Conservation (phyloP, 37 sponge, comb jelly and placozoan species). For the Tethya wilhelma region DNA sequence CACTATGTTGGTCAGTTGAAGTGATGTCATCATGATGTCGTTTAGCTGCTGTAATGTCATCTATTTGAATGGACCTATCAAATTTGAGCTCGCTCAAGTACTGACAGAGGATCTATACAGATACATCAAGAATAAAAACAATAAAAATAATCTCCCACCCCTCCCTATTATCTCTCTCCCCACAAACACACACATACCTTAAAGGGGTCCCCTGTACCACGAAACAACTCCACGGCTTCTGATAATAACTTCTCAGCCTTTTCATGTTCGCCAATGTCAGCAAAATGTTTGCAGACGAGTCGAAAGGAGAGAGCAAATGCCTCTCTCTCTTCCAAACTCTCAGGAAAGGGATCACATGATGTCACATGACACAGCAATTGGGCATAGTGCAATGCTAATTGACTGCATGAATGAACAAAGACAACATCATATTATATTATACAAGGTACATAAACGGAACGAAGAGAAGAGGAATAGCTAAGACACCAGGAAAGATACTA, state of each 20-base stretch:
- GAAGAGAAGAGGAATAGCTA: too few relatives aligned
- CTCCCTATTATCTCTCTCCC: background rate
- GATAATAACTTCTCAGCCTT: background rate
- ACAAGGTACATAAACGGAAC: too few relatives aligned
- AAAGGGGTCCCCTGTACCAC: background rate
- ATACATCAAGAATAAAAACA: background rate
- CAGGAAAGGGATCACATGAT: conserved; percentile 18
- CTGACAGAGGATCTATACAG: conserved; percentile 15
- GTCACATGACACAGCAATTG: conserved; percentile 54
- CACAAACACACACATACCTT: conserved; percentile 25
- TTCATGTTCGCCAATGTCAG: background rate
- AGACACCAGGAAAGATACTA: too few relatives aligned
- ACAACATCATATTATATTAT: too few relatives aligned
- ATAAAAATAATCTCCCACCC: background rate
- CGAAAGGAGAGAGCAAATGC: conserved; percentile 4
- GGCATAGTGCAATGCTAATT: conserved; percentile 26
- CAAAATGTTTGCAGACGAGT: conserved; percentile 17
- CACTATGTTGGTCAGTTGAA: conserved; percentile 7
- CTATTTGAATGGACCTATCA: background rate
- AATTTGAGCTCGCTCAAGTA: conserved; percentile 34
- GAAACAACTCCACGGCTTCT: background rate
- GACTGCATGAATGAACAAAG: conserved; percentile 25
- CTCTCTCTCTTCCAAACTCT: background rate
- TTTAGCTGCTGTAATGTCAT: conserved; percentile 1
- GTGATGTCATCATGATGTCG: conserved; percentile 14